Evolutionary conservation across 2,888 invertebrate species (phyloP).

Genomic region (Stenodema calcarata): DNA sequence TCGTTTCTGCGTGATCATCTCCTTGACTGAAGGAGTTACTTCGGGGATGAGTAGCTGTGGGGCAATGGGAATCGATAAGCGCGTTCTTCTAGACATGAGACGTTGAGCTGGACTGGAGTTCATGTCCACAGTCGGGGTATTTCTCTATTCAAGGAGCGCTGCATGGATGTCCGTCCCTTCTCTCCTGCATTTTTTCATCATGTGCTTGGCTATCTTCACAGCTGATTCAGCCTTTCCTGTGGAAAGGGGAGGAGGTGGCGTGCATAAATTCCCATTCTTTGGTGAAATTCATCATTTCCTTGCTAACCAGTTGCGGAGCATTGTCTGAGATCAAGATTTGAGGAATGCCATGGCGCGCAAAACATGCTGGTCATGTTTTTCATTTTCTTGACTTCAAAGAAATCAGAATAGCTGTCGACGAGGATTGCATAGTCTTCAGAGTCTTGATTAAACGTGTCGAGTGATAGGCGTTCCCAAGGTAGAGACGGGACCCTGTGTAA

Average conservation of each 20-base stretch:
- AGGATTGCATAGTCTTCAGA: neutral
- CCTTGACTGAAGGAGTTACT: neutral
- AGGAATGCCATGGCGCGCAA: conserved; percentile 33
- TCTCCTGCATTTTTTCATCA: conserved; percentile 54
- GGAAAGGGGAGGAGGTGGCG: conserved; percentile 55
- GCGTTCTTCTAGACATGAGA: conserved; percentile 51
- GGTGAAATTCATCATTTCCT: conserved; percentile 39
- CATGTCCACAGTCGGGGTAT: conserved; percentile 55
- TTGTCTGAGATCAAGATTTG: conserved; percentile 24
- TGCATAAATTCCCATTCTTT: conserved; percentile 56
- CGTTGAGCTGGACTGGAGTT: conserved; percentile 53
- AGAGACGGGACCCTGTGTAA: neutral
- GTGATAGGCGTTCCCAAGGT: conserved; percentile 4
- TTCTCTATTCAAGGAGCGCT: conserved; percentile 55
- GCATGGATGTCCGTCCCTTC: conserved; percentile 52
- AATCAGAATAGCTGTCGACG: conserved; percentile 43
- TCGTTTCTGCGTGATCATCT: neutral
- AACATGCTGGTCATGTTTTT: neutral
- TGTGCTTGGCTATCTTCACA: conserved; percentile 56
- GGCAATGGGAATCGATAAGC: conserved; percentile 35
- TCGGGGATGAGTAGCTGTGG: neutral
- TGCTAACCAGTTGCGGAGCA: neutral
- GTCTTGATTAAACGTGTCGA: neutral
- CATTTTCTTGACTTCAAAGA: conserved; percentile 30
- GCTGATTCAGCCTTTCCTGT: conserved; percentile 57